Evolutionary conservation across 1,140 invertebrate species (phyloP), one percentile per base, ranked within the genome.

Genomic region (Leptinotarsa defecta): DNA sequence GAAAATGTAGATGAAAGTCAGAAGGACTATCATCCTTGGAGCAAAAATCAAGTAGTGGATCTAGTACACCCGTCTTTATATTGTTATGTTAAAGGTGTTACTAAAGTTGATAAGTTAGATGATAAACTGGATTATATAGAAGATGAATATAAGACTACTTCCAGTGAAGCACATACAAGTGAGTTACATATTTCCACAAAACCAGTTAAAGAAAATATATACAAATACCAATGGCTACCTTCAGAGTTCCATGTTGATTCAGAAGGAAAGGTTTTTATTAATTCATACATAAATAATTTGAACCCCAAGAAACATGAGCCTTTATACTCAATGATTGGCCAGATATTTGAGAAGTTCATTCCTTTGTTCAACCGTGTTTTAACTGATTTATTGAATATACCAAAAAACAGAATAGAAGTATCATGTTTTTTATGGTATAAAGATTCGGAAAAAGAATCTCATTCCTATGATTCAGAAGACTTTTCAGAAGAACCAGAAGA

Each of bases 1-100:
- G 52, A 57, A 8, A 57, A 57, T 57, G 52, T 57, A 19, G 52
- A 57, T 57, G 52, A 57, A 57, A 57, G 52, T 57, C 52, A 57
- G 52, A 57, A 57, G n/a, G 52, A 57, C 52, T 57, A 57, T 57
- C 52, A 57, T 19, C 52, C 52, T 57, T 57, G 52, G 52, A 57
- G 52, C 52, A 57, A 57, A 57, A 57, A 57, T 57, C 52, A 57
- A 57, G 52, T 57, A 57, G 52, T 57, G 15, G 52, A 57, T 57
- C 52, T 57, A 17, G 13, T 57, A 19, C 52, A 57, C n/a, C 52
- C 52, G 1, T 57, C 52, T 57, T 19, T 57, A 57, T 57, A 17
- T 19, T 57, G 52, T n/a, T 57, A 57, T 57, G 17, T 57, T 5
- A 57, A 57, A 57, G 52, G 52, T 17, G 52, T 57, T 19, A 57